These are phyloP conservation scores for Steinernema scapterisci DNA, from an alignment of 2,888 invertebrate species.

Conservation along the genomic window DNA sequence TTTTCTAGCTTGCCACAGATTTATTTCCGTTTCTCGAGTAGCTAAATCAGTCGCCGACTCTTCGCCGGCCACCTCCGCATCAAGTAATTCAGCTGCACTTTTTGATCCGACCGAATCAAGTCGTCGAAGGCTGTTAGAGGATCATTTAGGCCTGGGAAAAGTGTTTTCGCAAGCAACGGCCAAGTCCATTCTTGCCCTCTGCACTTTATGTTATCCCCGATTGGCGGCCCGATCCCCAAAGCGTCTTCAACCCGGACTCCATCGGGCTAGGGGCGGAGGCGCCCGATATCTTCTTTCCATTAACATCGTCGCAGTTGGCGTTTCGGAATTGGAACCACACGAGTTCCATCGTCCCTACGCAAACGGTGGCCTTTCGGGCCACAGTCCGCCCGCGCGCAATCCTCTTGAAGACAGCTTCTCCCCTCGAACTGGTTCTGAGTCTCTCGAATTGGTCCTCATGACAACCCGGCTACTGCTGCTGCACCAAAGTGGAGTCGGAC, in stretches of 20 bases:
- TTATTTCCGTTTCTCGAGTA: no score
- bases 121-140: not conserved
- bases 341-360: not conserved
- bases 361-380: slow-evolving; percentile 16
- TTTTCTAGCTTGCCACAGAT: no score
- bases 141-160: not conserved
- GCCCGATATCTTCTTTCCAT: slow-evolving; percentile 23
- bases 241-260: not conserved
- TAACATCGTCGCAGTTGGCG: not conserved
- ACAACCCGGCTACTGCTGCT: not conserved
- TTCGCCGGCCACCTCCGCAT: not conserved
- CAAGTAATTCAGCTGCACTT: not conserved
- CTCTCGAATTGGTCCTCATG: slow-evolving; percentile 15
- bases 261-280: not conserved
- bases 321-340: slow-evolving; percentile 23
- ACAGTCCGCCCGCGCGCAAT: not conserved
- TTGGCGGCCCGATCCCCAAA: slow-evolving; percentile 28
- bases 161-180: not conserved
- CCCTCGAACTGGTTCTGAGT: slow-evolving; percentile 7
- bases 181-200: slow-evolving; percentile 23
- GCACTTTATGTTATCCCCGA: slow-evolving; percentile 30
- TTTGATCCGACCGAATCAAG: slow-evolving; percentile 31
- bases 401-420: slow-evolving; percentile 20
- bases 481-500: not conserved
- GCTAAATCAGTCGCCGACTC: no score